Percentiles rank a stretch among this genome's conserved stretches.
Evolutionary conservation across 2,888 invertebrate genomes (phyloP).

Genomic region (Drosophila lacicola): DNA sequence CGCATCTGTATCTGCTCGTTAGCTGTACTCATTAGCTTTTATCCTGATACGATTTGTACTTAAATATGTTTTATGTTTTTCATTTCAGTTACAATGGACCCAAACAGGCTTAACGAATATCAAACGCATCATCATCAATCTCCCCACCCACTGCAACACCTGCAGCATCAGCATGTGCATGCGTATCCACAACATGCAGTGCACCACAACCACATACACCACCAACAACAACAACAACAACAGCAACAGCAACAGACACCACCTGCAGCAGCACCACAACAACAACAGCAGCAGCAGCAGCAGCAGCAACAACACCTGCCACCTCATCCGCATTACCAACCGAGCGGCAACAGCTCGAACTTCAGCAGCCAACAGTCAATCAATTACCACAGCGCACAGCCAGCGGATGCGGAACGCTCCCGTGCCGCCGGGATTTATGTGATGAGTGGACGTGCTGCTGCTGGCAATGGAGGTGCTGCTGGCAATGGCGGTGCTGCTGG

Average conservation of each 20-base stretch:
- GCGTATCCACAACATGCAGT: conserved; percentile 38
- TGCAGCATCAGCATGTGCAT: conserved; percentile 44
- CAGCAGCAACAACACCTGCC: conserved; percentile 9
- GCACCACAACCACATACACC: conserved; percentile 34
- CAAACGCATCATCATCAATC: conserved; percentile 68
- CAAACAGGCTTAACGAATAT: conserved; percentile 81
- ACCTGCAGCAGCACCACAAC: conserved; percentile 11
- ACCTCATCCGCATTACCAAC: conserved; percentile 26
- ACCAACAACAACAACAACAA: conserved; percentile 19
- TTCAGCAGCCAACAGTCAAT: conserved; percentile 29
- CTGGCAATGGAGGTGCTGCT: neutral
- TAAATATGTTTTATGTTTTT: conserved; percentile 2
- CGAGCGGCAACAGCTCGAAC: conserved; percentile 11
- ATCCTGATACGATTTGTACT: too few species aligned
- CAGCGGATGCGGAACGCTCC: conserved; percentile 28
- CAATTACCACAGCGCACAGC: conserved; percentile 38
- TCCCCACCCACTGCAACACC: conserved; percentile 41
- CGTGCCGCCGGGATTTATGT: conserved; percentile 43
- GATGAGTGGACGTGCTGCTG: conserved; percentile 19
- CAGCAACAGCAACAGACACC: conserved; percentile 32
- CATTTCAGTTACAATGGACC: conserved; percentile 73
- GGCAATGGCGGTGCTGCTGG: conserved; percentile 11
- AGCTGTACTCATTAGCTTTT: too few species aligned
- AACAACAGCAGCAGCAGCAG: conserved; percentile 20
- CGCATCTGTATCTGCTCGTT: too few species aligned